These are phyloP conservation scores for Laticauda laticaudata DNA, from an alignment of 2,113 vertebrate genomes.

Conservation along the genomic window DNA sequence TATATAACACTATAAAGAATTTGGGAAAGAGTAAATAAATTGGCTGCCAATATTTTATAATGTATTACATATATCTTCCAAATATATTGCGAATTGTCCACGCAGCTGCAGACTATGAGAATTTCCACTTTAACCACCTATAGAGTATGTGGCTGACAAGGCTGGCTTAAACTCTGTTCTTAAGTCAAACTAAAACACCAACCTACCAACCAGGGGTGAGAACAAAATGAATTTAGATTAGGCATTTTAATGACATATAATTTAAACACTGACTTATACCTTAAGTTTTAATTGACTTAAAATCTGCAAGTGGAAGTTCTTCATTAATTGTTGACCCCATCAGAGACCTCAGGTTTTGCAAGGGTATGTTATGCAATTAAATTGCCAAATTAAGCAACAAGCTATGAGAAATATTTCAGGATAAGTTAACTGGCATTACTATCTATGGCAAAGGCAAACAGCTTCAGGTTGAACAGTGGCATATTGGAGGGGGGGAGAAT, in stretches of 20 bases:
- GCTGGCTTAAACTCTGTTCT: neutral
- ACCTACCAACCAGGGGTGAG: neutral
- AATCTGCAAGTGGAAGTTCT: neutral
- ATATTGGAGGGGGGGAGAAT: neutral
- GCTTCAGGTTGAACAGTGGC: neutral
- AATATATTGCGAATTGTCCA: neutral
- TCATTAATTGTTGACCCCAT: neutral
- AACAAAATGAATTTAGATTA: neutral
- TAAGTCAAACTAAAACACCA: neutral
- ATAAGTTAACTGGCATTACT: neutral
- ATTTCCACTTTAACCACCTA: neutral
- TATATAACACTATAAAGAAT: neutral
- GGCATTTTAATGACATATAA: neutral
- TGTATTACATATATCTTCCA: neutral
- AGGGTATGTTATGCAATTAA: neutral
- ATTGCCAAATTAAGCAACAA: slow-evolving; percentile 18
- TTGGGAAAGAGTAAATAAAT: neutral
- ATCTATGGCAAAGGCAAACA: slow-evolving; percentile 4
- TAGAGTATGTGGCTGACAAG: neutral
- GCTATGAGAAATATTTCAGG: neutral
- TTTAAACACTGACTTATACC: neutral
- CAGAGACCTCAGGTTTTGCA: neutral
- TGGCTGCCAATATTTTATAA: neutral
- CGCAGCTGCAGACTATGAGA: neutral
- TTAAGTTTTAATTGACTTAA: neutral